Base-by-base conservation (phyloP, 1,140 invertebrate species). In the Zeugodacus cucurbitae region DNA sequence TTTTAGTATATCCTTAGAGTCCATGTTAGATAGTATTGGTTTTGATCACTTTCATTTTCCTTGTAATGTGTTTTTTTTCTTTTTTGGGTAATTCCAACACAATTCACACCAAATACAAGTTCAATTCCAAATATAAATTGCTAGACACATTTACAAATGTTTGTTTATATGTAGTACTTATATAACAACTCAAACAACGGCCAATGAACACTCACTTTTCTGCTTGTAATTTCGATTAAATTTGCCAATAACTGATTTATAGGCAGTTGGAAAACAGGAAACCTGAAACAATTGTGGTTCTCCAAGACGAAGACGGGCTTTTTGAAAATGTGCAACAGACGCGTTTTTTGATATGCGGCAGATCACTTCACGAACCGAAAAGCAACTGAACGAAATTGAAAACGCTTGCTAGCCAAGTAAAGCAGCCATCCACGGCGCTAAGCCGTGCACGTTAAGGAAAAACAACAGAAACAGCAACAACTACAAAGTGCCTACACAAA, bases 301-400 rank as follows among this genome's bases (percentile, higher is more conserved):
- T 41, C n/a, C 59, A 54, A 29, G 54, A 20, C 26, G 54, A n/a
- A n/a, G n/a, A n/a, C n/a, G n/a, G n/a, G 34, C 22, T 85, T 32
- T 22, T 62, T 59, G 32, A 88, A 58, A 58, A 82, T 88, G 37
- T 70, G 44, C 78, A 58, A 32, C n/a, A 41, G 54, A 86, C 29
- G 14, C 26, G 64, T 74, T 88, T 87, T 57, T 87, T 59, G 87
- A 48, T 88, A 88, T 90, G 91, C 91, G 91, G 91, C 92, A 93
- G 92, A 91, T 93, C 92, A 90, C 91, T 89, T 88, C 91, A 91
- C 92, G 91, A 90, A 93, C 92, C 92, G 92, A 93, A 92, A 92
- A 91, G 89, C 91, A 93, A 93, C 92, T 93, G 92, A 93, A 91
- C 89, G 91, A 90, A 91, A 91, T 91, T 93, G 91, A 92, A 93